A percentile compares a stretch with the other conserved stretches of the same genome.
Conservation (phyloP, 2,888 invertebrate species). For the Ennomos quercinarius region DNA sequence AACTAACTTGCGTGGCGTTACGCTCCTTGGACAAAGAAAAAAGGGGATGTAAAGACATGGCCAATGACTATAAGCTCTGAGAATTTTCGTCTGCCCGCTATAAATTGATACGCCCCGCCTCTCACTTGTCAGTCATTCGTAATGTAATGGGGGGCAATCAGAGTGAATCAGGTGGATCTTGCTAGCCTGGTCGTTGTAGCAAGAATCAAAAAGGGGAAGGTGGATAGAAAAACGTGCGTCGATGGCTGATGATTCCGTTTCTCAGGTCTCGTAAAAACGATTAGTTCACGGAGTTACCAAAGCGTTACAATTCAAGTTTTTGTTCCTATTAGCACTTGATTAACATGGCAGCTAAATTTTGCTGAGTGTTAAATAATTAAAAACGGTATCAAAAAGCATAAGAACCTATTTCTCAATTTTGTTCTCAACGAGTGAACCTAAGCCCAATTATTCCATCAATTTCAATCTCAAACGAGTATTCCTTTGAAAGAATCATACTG, state of each 20-base stretch:
- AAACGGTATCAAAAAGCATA: no score
- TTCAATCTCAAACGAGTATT: slow-evolving; percentile 19
- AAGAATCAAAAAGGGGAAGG: slow-evolving; percentile 60
- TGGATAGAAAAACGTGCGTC: slow-evolving; percentile 58
- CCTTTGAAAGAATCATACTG: slow-evolving; percentile 18
- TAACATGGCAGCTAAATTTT: not conserved
- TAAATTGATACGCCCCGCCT: slow-evolving; percentile 56
- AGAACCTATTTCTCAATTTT: slow-evolving; percentile 20
- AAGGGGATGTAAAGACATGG: slow-evolving; percentile 71
- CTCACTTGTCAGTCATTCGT: slow-evolving; percentile 38
- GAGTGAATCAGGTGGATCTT: slow-evolving; percentile 48
- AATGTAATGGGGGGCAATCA: slow-evolving; percentile 37
- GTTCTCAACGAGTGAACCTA: slow-evolving; percentile 10
- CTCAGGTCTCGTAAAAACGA: slow-evolving; percentile 62
- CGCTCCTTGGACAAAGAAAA: slow-evolving; percentile 78
- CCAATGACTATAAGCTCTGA: slow-evolving; percentile 67
- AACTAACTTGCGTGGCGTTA: slow-evolving; percentile 77
- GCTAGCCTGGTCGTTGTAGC: slow-evolving; percentile 45
- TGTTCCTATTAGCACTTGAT: slow-evolving; percentile 4
- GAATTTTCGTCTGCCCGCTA: slow-evolving; percentile 61
- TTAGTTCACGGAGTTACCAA: slow-evolving; percentile 45
- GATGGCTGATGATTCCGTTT: slow-evolving; percentile 58
- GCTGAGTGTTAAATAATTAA: not conserved
- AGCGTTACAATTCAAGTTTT: slow-evolving; percentile 18
- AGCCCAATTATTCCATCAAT: slow-evolving; percentile 26